phyloP scores from a whole-genome alignment of 2,797 vertebrate genomes.

The Oryzias sinensis region DNA sequence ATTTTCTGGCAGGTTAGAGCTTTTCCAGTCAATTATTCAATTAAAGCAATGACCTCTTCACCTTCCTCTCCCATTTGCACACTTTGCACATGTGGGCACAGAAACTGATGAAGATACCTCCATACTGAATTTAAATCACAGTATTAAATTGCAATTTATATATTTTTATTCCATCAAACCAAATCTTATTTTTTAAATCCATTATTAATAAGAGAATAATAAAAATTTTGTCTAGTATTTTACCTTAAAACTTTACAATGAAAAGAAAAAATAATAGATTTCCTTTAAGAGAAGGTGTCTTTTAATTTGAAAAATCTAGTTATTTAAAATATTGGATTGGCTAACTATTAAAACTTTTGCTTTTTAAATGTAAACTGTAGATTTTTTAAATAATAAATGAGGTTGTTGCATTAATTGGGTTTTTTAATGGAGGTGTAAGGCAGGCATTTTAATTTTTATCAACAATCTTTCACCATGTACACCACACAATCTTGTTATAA shows the following conservation, averaged over 20 bases:
- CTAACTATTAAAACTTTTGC: neutral
- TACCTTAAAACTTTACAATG: too few species aligned
- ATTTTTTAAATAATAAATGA: neutral
- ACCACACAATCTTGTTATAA: too few species aligned
- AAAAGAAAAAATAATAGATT: neutral
- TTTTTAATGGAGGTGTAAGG: too few species aligned
- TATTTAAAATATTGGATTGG: neutral
- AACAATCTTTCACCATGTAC: too few species aligned
- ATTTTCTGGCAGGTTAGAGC: conserved; percentile 35
- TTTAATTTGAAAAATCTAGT: neutral
- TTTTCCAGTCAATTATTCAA: conserved; percentile 59
- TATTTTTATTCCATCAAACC: neutral
- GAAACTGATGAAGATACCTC: conserved; percentile 39
- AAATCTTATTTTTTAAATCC: too few species aligned
- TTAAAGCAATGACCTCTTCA: conserved; percentile 55
- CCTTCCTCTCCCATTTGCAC: conserved; percentile 26
- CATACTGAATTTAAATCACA: conserved; percentile 49
- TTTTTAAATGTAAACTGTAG: neutral
- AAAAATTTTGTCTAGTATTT: too few species aligned
- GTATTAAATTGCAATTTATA: conserved; percentile 46
- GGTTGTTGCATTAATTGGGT: too few species aligned
- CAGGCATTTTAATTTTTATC: too few species aligned
- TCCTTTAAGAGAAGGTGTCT: neutral
- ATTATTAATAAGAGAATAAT: too few species aligned
- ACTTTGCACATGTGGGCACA: conserved; percentile 5